These are phyloP conservation scores for Monarcha castaneiventris DNA, from an alignment of 2,113 vertebrate species.

Conservation along the genomic window DNA sequence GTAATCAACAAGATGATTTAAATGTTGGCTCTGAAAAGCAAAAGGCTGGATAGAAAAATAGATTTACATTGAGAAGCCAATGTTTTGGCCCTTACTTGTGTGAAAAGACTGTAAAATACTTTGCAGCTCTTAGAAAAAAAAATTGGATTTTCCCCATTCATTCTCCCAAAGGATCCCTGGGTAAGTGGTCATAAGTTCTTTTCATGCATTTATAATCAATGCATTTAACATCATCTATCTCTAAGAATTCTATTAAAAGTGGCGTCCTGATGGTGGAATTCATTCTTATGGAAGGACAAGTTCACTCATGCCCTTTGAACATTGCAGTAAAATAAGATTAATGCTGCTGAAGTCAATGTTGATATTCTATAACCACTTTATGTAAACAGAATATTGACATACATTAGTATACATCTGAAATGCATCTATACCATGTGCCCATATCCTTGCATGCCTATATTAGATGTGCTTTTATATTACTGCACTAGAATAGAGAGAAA, in stretches of 20 bases:
- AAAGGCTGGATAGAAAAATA: not conserved
- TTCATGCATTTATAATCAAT: not conserved
- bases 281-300: not conserved
- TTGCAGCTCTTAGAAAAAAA: not conserved
- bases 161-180: not conserved
- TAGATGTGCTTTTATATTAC: not conserved
- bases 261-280: not conserved
- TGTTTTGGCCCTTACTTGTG: not conserved
- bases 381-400: not conserved
- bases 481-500: not conserved
- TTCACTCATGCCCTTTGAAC: not conserved
- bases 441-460: not conserved
- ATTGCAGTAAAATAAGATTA: not conserved
- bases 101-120: not conserved
- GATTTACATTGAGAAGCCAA: not conserved
- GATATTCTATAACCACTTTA: not conserved
- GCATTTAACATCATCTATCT: not conserved
- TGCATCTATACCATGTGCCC: not conserved
- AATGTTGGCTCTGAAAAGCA: not conserved
- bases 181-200: not conserved
- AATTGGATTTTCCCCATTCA: not conserved
- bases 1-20: not conserved
- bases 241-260: not conserved
- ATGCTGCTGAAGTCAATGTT: not conserved
- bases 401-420: not conserved